Percentiles rank a stretch among this genome's conserved stretches.
Evolutionary conservation across 2,888 invertebrate genomes (phyloP).

Genomic region (Colostygia pectinataria): DNA sequence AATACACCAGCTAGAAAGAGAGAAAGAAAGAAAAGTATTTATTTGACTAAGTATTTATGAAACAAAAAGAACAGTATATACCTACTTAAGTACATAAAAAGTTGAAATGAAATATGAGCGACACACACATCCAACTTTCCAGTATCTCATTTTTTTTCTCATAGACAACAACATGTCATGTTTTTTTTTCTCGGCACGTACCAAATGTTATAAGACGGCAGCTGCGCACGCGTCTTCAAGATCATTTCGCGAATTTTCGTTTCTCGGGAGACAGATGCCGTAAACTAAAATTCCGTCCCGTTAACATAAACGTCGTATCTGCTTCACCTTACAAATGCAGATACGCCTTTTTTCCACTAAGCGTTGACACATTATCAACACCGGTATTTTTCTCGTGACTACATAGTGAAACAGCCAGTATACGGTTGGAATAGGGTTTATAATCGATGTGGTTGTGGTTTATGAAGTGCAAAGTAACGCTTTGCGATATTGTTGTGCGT

Average conservation of each 20-base stretch:
- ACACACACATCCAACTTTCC: conserved; percentile 24
- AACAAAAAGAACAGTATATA: conserved; percentile 9
- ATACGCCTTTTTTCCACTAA: conserved; percentile 28
- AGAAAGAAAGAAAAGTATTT: too few relatives aligned
- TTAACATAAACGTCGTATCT: conserved; percentile 40
- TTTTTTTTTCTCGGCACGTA: conserved; percentile 67
- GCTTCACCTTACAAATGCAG: conserved; percentile 14
- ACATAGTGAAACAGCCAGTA: conserved; percentile 14
- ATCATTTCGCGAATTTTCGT: conserved; percentile 71
- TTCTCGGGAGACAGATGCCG: conserved; percentile 59
- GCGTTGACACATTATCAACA: conserved; percentile 11
- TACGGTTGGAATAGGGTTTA: conserved; percentile 4
- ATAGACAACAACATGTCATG: conserved; percentile 47
- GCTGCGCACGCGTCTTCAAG: conserved; percentile 61
- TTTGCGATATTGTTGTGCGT: conserved; percentile 15
- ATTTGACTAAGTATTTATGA: neutral
- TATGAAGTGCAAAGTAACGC: conserved; percentile 23
- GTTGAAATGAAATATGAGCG: conserved; percentile 22
- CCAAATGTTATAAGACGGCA: conserved; percentile 71
- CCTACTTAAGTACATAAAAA: conserved; percentile 24
- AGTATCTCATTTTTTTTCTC: conserved; percentile 34
- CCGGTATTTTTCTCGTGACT: conserved; percentile 17
- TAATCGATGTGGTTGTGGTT: conserved; percentile 13
- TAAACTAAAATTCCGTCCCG: conserved; percentile 32
- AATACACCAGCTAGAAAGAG: too few relatives aligned